These are phyloP conservation scores for Silurus lanzhouensis DNA, from an alignment of 2,797 vertebrate genomes.

Conservation along the genomic window DNA sequence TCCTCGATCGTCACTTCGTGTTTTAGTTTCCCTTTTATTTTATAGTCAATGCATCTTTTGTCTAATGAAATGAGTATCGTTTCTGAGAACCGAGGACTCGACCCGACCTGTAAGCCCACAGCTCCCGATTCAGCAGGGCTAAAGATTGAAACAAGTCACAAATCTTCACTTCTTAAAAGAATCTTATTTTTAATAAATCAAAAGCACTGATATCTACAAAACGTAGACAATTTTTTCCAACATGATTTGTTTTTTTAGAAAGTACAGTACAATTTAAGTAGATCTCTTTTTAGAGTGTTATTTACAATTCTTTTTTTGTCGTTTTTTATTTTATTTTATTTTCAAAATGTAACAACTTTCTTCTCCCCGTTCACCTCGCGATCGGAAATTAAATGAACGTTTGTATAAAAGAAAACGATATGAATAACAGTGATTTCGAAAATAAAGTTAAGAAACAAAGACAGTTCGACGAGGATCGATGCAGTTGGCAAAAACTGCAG, in stretches of 20 bases:
- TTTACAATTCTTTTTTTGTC: slow-evolving; percentile 69
- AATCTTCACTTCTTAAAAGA: slow-evolving; percentile 56
- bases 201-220: slow-evolving; percentile 78
- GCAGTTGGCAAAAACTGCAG: slow-evolving; percentile 17
- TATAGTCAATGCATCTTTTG: background rate
- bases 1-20: background rate
- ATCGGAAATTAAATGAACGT: slow-evolving; percentile 65
- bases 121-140: background rate
- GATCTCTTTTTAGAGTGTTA: slow-evolving; percentile 71
- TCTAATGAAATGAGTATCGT: background rate
- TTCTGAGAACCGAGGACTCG: background rate
- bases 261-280: slow-evolving; percentile 83
- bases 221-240: slow-evolving; percentile 73
- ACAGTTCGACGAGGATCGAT: slow-evolving; percentile 27
- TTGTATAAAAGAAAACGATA: slow-evolving; percentile 64
- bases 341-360: slow-evolving; percentile 59
- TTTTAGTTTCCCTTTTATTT: background rate
- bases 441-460: slow-evolving; percentile 54
- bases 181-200: slow-evolving; percentile 79
- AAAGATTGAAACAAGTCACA: background rate
- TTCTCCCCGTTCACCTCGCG: slow-evolving; percentile 66
- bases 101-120: background rate
- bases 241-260: slow-evolving; percentile 73
- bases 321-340: slow-evolving; percentile 35
- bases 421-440: slow-evolving; percentile 51